Base-by-base conservation (phyloP, 2,888 invertebrate genomes). In the Mythimna vitellina region DNA sequence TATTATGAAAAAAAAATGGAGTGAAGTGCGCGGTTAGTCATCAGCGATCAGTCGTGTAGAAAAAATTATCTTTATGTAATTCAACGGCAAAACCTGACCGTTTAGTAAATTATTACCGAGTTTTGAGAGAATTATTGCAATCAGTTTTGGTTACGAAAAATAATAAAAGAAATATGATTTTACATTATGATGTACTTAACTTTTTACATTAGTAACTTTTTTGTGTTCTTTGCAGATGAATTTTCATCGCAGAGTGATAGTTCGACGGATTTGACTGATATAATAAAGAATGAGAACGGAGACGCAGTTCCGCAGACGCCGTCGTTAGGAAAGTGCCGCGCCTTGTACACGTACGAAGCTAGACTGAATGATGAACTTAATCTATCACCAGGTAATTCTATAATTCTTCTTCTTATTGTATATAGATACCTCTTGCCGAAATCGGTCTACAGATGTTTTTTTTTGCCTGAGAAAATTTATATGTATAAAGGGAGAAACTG, bases 341-440 rank as follows among this genome's bases (percentile, higher is more conserved):
- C 98, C 3, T 96, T 99, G 35, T 99, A 99, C 93, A 97, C 98
- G 65, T 99, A 99, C 92, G 97, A 98, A 83, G 98, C 99, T 65
- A 98, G 98, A 89, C 96, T 99, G 74, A 97, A 98, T 87, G 99
- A 99, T 93, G 99, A 99, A 92, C 97, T 99, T 58, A 97, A 97
- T 72, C 94, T 98, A 78, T 95, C 96, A 83, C 97, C 97, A 91
- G 98, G 97, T 97, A 92, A 86, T 14, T 46, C 12, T 14, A 20
- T 7, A 57, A 65, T 8, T 38, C 3, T 9, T 49, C 12, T 4
- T 17, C 17, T 54, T 32, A 53, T 29, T 20, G 25, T n/a, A 20
- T n/a, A 20, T 49, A 46, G 17, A 17, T 17, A 46, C 17, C 6
- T 5, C 46, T 17, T 6, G 14, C 0, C 14, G 14, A 42, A 9